Conservation (phyloP, 2,888 invertebrate species). For the Hecatera dysodea region DNA sequence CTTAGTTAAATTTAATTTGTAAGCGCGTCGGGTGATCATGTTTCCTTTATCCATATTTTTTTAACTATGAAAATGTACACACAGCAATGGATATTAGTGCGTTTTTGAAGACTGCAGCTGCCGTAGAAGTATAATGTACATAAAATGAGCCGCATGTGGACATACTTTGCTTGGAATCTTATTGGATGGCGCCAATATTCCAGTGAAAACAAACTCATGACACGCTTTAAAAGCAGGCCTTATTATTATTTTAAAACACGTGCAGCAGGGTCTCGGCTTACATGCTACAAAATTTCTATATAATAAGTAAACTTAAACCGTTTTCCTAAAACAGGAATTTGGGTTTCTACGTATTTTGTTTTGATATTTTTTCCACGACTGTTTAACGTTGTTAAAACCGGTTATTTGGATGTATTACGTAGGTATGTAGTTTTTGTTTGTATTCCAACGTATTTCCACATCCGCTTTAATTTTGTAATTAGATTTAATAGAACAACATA, state of each 20-base stretch:
- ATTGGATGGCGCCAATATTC: not conserved
- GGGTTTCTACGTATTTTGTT: conserved; percentile 25
- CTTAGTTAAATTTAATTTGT: not conserved
- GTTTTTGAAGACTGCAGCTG: not conserved
- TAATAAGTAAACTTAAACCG: not conserved
- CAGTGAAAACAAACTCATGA: conserved; percentile 8
- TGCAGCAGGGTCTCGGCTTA: not conserved
- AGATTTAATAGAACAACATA: not conserved
- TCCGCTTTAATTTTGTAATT: not conserved
- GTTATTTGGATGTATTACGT: not conserved
- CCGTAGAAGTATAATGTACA: not conserved
- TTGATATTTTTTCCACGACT: conserved; percentile 14
- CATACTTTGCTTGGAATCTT: conserved; percentile 4
- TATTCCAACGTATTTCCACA: not conserved
- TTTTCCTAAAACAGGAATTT: not conserved
- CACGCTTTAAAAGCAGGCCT: not conserved
- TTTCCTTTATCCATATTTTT: not conserved
- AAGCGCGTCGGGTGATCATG: not conserved
- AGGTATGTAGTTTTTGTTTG: not conserved
- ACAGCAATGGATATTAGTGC: not conserved
- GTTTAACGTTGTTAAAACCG: not conserved
- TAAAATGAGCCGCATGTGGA: not conserved
- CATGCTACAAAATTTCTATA: not conserved
- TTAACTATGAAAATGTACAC: not conserved
- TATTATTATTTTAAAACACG: conserved; percentile 7